Evolutionary conservation across 2,113 vertebrate species (phyloP).

Genomic region (Ammodytes marinus): DNA sequence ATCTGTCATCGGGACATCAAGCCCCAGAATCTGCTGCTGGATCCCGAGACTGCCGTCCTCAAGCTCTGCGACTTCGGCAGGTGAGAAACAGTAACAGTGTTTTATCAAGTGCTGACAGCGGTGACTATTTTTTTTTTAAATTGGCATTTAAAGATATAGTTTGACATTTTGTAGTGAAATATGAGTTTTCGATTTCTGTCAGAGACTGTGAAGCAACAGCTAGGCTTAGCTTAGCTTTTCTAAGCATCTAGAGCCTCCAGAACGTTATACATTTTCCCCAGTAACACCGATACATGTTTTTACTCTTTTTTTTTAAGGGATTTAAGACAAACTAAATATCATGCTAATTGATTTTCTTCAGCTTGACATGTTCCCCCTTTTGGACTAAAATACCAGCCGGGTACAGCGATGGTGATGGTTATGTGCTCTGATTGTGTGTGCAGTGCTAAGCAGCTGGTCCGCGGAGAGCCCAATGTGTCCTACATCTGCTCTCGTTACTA

Average conservation of each 20-base stretch:
- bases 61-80: slow-evolving; percentile 99
- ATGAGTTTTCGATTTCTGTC: background rate
- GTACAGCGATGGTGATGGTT: background rate
- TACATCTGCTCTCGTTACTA: slow-evolving; percentile 99
- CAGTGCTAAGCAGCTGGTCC: slow-evolving; percentile 99
- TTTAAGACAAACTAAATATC: background rate
- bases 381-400: background rate
- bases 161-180: slow-evolving; percentile 7
- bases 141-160: background rate
- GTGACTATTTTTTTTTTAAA: background rate
- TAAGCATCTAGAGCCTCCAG: too few relatives aligned
- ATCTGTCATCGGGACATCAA: slow-evolving; percentile 99
- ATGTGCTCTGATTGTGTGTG: slow-evolving; percentile 49
- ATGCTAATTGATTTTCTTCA: background rate
- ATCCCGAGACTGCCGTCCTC: slow-evolving; percentile 98
- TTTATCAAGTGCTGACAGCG: background rate
- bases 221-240: background rate
- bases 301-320: background rate
- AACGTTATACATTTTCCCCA: too few relatives aligned
- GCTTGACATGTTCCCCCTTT: background rate
- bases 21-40: slow-evolving; percentile 98
- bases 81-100: slow-evolving; percentile 75
- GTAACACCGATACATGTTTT: background rate
- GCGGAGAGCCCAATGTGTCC: slow-evolving; percentile 98
- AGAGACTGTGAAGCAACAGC: background rate